Evolutionary conservation across 2,888 invertebrate genomes (phyloP), one percentile per base, ranked within the genome.

Genomic region (Dioctria linearis): DNA sequence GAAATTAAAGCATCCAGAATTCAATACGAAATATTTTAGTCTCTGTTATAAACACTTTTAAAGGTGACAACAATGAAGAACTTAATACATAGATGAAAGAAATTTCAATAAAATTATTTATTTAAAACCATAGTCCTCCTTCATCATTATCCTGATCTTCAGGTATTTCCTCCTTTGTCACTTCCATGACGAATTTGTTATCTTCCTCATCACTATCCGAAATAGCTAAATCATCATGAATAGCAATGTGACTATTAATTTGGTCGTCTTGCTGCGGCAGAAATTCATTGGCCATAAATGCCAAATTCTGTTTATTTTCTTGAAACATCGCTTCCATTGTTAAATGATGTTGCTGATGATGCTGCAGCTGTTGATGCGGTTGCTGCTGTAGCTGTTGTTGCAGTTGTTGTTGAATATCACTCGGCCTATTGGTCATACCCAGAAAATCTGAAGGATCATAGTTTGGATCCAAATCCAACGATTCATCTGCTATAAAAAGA

Each of bases 381-480:
- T 9, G 57, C 11, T 66, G 76, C 6, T 65, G 57, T 39, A 82
- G 80, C 63, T 83, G 83, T 54, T 82, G 81, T 59, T 79, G 40
- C 11, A 49, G 66, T 25, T 57, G 79, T 13, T 57, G 75, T n/a
- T 67, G 78, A n/a, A 9, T 57, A 67, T 76, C 69, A 43, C 75
- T 85, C 2, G 86, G 82, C 11, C 87, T 86, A 81, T 86, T 88
- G 76, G 92, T 91, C 88, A 94, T 86, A 69, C 86, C 90, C 73
- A 96, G 90, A 87, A 96, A 95, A 88, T 95, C 96, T 0, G 95
- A 95, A 0, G 96, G 95, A 89, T 96, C 96, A 88, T 96, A 96
- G 86, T 93, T 94, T 0, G 94, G 93, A 90, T 95, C 95, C 39
- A 94, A 92, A 84, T 94, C 94, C 90, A 94, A 92, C 80, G 93